Percentiles rank a stretch among this genome's conserved stretches.
Evolutionary conservation across 2,888 invertebrate genomes (phyloP).

Genomic region (Drosophila hamatofila): DNA sequence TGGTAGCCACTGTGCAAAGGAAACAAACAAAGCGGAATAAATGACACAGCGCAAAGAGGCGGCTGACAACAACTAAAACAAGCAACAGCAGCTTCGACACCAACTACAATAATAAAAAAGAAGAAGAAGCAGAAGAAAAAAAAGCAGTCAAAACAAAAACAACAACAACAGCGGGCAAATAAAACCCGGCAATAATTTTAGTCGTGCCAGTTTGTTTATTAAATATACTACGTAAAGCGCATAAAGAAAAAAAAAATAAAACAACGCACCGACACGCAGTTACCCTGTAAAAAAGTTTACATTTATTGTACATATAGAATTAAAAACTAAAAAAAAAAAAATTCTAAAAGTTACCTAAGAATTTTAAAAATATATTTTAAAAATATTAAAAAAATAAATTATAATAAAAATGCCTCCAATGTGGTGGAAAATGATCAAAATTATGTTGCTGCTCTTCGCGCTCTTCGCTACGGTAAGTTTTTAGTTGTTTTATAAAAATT

Average conservation of each 20-base stretch:
- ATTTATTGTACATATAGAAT: background rate
- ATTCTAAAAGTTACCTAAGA: background rate
- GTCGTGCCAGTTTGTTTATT: slow-evolving; percentile 74
- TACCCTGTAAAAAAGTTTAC: slow-evolving; percentile 36
- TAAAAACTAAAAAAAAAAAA: background rate
- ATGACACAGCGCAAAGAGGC: slow-evolving; percentile 55
- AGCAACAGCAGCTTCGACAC: slow-evolving; percentile 33
- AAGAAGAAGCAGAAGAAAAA: slow-evolving; percentile 18
- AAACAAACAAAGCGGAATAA: slow-evolving; percentile 71
- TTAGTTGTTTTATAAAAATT: background rate
- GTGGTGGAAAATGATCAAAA: slow-evolving; percentile 64
- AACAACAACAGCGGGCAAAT: slow-evolving; percentile 45
- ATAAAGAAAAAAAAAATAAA: slow-evolving; percentile 30
- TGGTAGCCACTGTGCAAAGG: slow-evolving; percentile 55
- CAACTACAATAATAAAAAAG: slow-evolving; percentile 43
- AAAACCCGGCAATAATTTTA: slow-evolving; percentile 68
- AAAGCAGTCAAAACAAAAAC: slow-evolving; percentile 33
- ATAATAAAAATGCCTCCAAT: slow-evolving; percentile 52
- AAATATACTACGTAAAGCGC: slow-evolving; percentile 56
- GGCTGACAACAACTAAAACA: slow-evolving; percentile 43
- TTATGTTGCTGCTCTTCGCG: slow-evolving; percentile 62
- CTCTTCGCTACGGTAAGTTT: slow-evolving; percentile 66
- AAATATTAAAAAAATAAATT: background rate
- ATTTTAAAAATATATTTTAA: background rate
- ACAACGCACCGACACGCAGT: slow-evolving; percentile 15